These are phyloP conservation scores for Hedychridium roseum DNA, from an alignment of 2,888 invertebrate species.

Conservation along the genomic window DNA sequence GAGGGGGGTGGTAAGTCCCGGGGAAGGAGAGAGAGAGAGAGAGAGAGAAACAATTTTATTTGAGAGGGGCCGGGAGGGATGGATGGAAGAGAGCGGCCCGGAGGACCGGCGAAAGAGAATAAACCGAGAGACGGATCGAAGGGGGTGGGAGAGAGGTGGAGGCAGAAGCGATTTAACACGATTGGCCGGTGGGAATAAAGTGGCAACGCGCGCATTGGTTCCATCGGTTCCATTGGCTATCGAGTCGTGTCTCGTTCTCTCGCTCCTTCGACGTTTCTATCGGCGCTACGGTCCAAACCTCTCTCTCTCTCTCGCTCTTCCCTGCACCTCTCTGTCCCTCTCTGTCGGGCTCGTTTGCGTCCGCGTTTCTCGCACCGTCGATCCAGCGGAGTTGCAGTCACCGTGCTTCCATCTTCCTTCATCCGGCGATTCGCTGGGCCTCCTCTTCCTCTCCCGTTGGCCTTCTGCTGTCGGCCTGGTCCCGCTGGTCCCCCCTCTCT, in stretches of 20 bases:
- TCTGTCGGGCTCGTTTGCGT: conserved; percentile 26
- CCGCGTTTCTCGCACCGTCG: conserved; percentile 4
- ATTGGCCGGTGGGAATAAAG: conserved; percentile 62
- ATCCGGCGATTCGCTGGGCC: neutral
- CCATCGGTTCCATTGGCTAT: conserved; percentile 61
- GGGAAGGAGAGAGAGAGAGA: conserved; percentile 10
- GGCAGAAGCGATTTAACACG: conserved; percentile 60
- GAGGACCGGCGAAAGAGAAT: conserved; percentile 15
- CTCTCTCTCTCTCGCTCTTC: conserved; percentile 3
- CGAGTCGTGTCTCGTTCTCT: conserved; percentile 29
- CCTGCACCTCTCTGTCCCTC: conserved; percentile 23
- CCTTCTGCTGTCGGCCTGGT: no score
- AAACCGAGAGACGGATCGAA: conserved; percentile 18
- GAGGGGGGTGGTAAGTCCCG: neutral
- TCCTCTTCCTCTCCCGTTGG: conserved; percentile 4
- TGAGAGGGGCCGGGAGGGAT: no score
- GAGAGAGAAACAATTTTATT: no score
- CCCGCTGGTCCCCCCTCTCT: neutral
- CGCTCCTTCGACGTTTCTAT: conserved; percentile 33
- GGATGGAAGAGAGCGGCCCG: no score
- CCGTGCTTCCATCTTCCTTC: neutral
- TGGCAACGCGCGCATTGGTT: conserved; percentile 62
- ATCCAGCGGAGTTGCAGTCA: neutral
- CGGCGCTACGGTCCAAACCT: conserved; percentile 15
- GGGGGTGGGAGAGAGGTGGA: conserved; percentile 31